Evolutionary conservation across 2,113 vertebrate species (phyloP), one percentile per base, ranked within the genome.

Genomic region (Sialia sialis): DNA sequence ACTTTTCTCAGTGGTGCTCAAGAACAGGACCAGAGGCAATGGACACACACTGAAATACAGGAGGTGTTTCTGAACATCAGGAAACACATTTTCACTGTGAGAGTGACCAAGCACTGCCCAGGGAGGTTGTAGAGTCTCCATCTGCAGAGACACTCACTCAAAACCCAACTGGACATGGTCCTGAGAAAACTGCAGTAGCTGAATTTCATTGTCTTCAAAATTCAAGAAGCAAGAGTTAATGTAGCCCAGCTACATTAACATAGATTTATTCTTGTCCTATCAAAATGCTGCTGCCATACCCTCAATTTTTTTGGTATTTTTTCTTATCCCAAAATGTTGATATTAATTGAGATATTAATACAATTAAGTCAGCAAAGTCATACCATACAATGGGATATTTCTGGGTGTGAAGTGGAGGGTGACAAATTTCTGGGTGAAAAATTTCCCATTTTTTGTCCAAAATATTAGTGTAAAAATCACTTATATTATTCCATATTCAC

Each of bases 41-140:
- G 6, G 19, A 14, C 54, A 64, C 49, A 64, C 55, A 3, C 13
- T 38, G 26, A 80, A 59, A 41, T 4, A 34, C 2, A 12, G 23
- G 30, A 68, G 4, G 10, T 74, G 23, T 9, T 64, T 25, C 13
- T 84, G 68, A 48, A 8, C 27, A 59, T 44, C 25, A 64, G 36
- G 13, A 64, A 74, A 36, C 11, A 6, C 16, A n/a, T 86, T 22
- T n/a, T 41, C 41, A 20, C 18, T 16, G 11, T 41, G 55, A 81
- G 16, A 18, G 17, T 78, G 51, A 39, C 60, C 0, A 0, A 66
- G 14, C 64, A 70, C 44, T 89, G 18, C 16, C 11, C 7, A 13
- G 19, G 4, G 11, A 43, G 7, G 9, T 16, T 91, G 26, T 34
- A 8, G 26, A 60, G 13, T 67, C 29, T 89, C 43, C 13, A 8